Conservation (phyloP, 2,888 invertebrate species). For the Mimachlamys varia region DNA sequence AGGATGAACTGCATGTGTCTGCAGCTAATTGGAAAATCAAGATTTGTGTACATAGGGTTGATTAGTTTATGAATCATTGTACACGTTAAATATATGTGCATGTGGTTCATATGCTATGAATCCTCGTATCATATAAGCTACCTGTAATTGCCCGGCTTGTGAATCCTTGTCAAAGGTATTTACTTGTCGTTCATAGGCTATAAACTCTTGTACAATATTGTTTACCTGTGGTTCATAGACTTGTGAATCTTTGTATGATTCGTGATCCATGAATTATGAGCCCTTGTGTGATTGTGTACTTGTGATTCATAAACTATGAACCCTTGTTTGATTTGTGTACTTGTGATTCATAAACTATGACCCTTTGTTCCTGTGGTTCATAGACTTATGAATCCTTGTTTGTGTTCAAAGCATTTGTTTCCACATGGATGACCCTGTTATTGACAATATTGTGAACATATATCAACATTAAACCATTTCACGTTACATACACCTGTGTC, state of each 20-base stretch:
- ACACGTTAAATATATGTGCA: background rate
- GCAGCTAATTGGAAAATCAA: background rate
- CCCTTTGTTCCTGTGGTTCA: background rate
- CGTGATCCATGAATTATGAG: background rate
- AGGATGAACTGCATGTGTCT: background rate
- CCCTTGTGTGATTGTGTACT: background rate
- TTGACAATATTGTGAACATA: conserved; percentile 1
- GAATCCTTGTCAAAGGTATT: background rate
- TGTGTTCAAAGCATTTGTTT: background rate
- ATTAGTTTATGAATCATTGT: background rate
- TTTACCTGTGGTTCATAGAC: background rate
- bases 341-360: background rate
- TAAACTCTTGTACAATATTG: background rate
- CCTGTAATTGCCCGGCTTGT: background rate
- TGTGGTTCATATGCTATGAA: background rate
- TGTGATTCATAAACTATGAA: background rate
- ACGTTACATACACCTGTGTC: background rate
- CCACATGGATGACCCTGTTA: background rate
- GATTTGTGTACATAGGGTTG: background rate
- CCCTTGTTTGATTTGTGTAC: background rate
- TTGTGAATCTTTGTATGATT: background rate
- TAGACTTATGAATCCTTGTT: background rate
- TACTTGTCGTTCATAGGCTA: background rate
- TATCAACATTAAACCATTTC: conserved; percentile 5
- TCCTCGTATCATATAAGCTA: background rate